phyloP scores from a whole-genome alignment of 2,797 vertebrate genomes.

The Falco berigora region DNA sequence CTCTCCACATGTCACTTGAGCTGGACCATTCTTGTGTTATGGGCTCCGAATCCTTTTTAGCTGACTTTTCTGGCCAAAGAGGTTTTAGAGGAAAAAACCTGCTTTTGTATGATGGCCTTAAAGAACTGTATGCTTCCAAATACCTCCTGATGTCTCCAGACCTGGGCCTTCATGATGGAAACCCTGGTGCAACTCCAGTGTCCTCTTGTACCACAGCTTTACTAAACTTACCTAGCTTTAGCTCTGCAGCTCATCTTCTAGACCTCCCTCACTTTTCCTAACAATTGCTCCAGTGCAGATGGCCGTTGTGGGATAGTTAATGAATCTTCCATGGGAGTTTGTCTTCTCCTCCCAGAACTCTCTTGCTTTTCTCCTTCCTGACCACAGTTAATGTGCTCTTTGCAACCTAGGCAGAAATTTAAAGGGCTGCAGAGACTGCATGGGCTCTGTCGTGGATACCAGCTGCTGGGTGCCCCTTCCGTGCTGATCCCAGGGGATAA shows the following conservation, averaged over 20 bases:
- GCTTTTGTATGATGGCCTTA: neutral
- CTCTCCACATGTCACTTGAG: neutral
- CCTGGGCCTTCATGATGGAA: neutral
- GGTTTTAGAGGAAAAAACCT: neutral
- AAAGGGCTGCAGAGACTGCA: neutral
- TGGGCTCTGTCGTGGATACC: neutral
- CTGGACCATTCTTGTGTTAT: neutral
- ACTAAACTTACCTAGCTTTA: neutral
- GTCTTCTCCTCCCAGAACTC: neutral
- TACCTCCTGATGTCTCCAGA: neutral
- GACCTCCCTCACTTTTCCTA: neutral
- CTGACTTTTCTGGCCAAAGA: neutral
- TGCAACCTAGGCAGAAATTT: neutral
- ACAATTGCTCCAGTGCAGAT: neutral
- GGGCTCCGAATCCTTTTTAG: neutral
- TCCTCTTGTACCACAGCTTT: neutral
- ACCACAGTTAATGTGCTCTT: neutral
- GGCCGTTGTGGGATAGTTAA: neutral
- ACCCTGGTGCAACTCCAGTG: neutral
- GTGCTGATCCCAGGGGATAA: neutral
- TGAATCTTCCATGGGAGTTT: neutral
- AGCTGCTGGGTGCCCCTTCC: neutral
- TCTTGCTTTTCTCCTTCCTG: neutral
- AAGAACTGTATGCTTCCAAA: neutral
- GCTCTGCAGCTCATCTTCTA: neutral